Evolutionary conservation across 1,140 invertebrate genomes (phyloP).

Genomic region (Hestina assimilis): DNA sequence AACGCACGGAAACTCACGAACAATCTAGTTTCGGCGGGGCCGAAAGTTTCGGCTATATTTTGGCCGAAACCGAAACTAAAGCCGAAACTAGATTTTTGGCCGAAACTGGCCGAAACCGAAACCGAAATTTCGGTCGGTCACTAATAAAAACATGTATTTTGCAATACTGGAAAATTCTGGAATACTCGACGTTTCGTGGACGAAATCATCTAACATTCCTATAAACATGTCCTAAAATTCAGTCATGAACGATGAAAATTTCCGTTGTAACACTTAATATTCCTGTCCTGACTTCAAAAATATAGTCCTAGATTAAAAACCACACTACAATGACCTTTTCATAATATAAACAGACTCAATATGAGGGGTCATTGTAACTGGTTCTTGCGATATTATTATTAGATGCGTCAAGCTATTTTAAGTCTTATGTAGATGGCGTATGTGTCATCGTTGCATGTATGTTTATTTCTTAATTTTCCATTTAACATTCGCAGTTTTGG

Average conservation of each 20-base stretch:
- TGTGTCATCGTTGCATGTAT: constrained; percentile 34
- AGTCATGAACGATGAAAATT: background rate
- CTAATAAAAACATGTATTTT: too few species aligned
- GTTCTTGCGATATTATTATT: constrained; percentile 10
- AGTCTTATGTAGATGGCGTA: constrained; percentile 8
- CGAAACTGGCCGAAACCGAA: too few species aligned
- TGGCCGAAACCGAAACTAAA: too few species aligned
- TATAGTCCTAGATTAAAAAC: background rate
- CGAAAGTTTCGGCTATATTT: too few species aligned
- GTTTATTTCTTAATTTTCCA: constrained; percentile 40
- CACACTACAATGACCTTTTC: background rate
- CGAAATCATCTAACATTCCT: background rate
- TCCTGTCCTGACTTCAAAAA: background rate
- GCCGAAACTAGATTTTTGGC: too few species aligned
- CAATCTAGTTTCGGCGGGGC: too few species aligned
- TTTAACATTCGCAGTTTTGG: constrained; percentile 43
- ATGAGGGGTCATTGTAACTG: background rate
- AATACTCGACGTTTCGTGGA: background rate
- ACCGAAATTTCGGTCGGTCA: too few species aligned
- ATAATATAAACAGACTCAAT: background rate
- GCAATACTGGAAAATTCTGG: too few species aligned
- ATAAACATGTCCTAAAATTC: background rate
- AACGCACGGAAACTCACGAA: too few species aligned
- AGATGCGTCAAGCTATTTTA: constrained; percentile 8
- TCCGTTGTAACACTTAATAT: background rate